Percentiles rank a stretch among this genome's conserved stretches.
phyloP scores from a whole-genome alignment of 1,140 invertebrate genomes.

The Pissodes strobi region DNA sequence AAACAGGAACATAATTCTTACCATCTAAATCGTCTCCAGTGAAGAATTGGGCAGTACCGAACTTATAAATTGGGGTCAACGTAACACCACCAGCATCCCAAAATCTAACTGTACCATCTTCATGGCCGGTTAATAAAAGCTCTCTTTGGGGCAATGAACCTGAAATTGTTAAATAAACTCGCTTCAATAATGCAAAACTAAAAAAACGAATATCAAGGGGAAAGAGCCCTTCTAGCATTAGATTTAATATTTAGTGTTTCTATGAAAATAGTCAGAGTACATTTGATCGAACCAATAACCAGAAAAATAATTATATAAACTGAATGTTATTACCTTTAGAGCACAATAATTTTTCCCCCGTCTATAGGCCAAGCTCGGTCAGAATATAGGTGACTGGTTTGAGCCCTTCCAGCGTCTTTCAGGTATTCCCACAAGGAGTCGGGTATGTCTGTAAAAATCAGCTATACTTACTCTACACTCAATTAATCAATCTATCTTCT shows the following conservation, averaged over 20 bases:
- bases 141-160: conserved; percentile 61
- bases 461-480: no score
- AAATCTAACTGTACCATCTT: conserved; percentile 93
- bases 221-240: no score
- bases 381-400: conserved; percentile 74
- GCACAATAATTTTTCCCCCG: conserved; percentile 65
- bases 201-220: no score
- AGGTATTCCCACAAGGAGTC: conserved; percentile 76
- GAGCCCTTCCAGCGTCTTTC: conserved; percentile 69
- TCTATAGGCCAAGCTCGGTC: conserved; percentile 75
- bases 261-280: no score
- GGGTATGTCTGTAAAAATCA: conserved; percentile 63
- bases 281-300: no score
- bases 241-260: no score
- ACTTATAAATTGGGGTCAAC: conserved; percentile 83
- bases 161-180: neutral
- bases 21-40: conserved; percentile 62
- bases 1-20: no score
- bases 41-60: conserved; percentile 84
- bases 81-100: conserved; percentile 87
- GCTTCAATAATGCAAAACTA: no score
- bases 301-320: no score
- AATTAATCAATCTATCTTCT: no score
- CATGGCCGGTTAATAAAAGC: conserved; percentile 88
- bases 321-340: conserved; percentile 43